Conservation (phyloP, 2,797 vertebrate genomes). For the Hipposideros larvatus region DNA sequence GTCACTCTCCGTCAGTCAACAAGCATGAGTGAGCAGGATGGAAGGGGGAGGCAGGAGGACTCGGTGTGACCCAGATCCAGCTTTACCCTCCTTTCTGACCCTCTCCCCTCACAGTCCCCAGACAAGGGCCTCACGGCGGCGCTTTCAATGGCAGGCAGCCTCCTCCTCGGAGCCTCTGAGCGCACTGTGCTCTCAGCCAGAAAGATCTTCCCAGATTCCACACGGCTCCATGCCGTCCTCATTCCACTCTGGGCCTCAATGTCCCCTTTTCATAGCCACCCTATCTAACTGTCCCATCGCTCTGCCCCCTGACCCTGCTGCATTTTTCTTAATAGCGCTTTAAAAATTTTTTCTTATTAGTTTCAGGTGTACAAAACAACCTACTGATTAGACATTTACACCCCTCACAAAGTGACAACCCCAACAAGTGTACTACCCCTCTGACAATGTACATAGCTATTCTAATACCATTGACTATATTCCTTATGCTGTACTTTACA, state of each 20-base stretch:
- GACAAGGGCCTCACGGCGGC: not conserved
- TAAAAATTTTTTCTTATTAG: too few relatives aligned
- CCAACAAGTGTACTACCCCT: too few relatives aligned
- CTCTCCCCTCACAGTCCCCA: not conserved
- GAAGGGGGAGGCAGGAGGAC: not conserved
- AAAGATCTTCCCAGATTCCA: not conserved
- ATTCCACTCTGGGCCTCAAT: fast-evolving
- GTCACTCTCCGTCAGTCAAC: not conserved
- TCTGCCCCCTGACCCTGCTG: not conserved
- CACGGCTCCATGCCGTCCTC: not conserved
- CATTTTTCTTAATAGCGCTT: not conserved
- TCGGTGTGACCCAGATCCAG: not conserved
- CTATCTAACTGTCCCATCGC: fast-evolving
- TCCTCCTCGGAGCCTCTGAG: not conserved
- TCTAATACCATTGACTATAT: too few relatives aligned
- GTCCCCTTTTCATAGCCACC: not conserved
- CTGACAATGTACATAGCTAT: too few relatives aligned
- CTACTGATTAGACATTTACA: too few relatives aligned
- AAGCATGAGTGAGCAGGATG: not conserved
- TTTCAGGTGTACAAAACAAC: too few relatives aligned
- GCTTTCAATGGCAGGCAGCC: not conserved
- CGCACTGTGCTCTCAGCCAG: not conserved
- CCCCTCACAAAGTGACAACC: too few relatives aligned
- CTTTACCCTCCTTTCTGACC: not conserved
- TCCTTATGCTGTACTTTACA: too few relatives aligned